Base-by-base conservation (phyloP, 1,140 invertebrate genomes). In the Diachasmimorpha longicaudata region DNA sequence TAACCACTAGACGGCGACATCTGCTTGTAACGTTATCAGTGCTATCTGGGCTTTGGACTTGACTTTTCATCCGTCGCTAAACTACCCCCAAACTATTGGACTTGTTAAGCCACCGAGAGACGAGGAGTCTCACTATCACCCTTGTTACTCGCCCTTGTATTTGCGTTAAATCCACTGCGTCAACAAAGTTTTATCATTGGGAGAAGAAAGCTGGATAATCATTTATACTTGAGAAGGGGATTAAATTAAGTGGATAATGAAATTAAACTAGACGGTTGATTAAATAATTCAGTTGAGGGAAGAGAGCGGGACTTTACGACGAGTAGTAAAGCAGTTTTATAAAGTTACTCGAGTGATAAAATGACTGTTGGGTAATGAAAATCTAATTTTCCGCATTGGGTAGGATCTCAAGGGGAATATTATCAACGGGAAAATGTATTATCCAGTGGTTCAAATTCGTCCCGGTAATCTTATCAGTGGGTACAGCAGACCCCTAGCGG, bases 21-120 rank as follows among this genome's bases (percentile, higher is more conserved):
- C 84, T 86, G 86, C 78, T 86, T 78, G 80, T 66, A 85, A 84
- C 82, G 84, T 86, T 85, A 86, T 86, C 79, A 66, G 77, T 52
- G 67, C 72, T 70, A 69, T 75, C 55, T 39, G 46, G 31, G 36
- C 48, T 69, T 70, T 78, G 76, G 70, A 10, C 58, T 31, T 68
- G 71, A 77, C 69, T 71, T 52, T 36, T 71, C 72, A 70, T 23
- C 19, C 46, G 46, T 69, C 63, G 70, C 70, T 63, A 78, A 82
- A 78, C 81, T 78, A 81, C 79, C 58, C 31, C 48, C 14, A 52
- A 52, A 52, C 81, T 81, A 81, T 82, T 67, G 81, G 80, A 80
- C 81, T 81, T 84, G 79, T 76, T 67, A 78, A 77, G 72, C 70
- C 69, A 78, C 31, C 75, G 70, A 52, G 70, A 75, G 52, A 66